These are phyloP conservation scores for Lamellibrachia columna DNA, from an alignment of 2,888 invertebrate species.

Conservation along the genomic window DNA sequence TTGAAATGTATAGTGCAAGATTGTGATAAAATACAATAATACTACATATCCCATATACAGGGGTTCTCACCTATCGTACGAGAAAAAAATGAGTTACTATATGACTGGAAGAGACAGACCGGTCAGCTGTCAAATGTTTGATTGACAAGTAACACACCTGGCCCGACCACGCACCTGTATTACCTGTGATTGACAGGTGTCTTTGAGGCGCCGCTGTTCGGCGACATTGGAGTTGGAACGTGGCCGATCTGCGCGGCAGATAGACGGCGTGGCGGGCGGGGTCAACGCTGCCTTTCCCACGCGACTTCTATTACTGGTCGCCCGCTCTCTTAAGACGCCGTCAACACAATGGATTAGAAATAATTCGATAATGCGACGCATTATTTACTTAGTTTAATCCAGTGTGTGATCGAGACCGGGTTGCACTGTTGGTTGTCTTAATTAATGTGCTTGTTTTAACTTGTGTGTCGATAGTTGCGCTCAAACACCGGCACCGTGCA, in stretches of 20 bases:
- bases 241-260: not conserved
- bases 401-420: not conserved
- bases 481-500: not conserved
- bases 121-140: not conserved
- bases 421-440: not conserved
- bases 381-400: not conserved
- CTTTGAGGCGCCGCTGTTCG: not conserved
- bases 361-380: not conserved
- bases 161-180: not conserved
- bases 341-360: constrained; percentile 16
- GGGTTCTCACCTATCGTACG: not conserved
- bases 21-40: not conserved
- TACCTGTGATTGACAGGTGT: not conserved
- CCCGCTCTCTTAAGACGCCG: not conserved
- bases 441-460: constrained; percentile 5
- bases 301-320: not conserved
- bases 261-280: not conserved
- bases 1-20: not conserved
- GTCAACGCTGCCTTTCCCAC: not conserved
- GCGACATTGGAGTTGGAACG: not conserved
- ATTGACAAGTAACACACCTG: not conserved
- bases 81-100: not conserved
- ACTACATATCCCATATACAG: not conserved
- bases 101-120: not conserved
- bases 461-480: not conserved